Evolutionary conservation across 2,888 invertebrate species (phyloP), one percentile per base, ranked within the genome.

Genomic region (Papilio elwesi): DNA sequence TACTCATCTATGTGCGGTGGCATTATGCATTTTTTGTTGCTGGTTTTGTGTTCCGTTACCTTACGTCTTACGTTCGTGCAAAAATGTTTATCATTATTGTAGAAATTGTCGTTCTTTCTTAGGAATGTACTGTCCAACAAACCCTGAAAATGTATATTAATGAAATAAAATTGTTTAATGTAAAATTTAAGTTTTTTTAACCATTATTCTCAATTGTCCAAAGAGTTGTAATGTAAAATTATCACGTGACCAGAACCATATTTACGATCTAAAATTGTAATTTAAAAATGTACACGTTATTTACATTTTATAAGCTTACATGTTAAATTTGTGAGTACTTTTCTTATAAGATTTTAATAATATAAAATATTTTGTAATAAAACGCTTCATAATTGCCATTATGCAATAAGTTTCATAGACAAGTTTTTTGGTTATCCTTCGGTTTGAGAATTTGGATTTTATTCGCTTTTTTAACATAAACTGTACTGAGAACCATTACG

Each of bases 11-110:
- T 90, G 91, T 78, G 92, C 93, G 0, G 78, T 87, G 68, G 70
- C 88, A 9, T 79, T 93, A 52, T 93, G 92, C 74, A 38, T 93
- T n/a, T 84, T 93, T 59, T 92, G 90, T 72, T 93, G 93, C 77
- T 93, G 93, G 93, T 74, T 91, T 68, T 93, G 93, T 80, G 91
- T 85, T 1, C 93, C 93, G 0, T 78, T 93, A 66, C 93, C 93
- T 0, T 93, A 93, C 71, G 77, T 93, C 52, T 77, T 92, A 65
- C 83, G 86, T 55, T 92, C 93, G n/a, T 93, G 93, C 80, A 93
- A 93, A 80, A 89, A 92, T 76, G 93, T 93, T 0, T 89, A 92
- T 77, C 93, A 93, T 82, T 90, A 92, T 79, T 93, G 93, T 77
- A 85, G 88, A 79, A 91, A 89, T 78, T 93, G 93, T 78, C 87